Base-by-base conservation (phyloP, 2,113 vertebrate genomes). In the Felis chaus region DNA sequence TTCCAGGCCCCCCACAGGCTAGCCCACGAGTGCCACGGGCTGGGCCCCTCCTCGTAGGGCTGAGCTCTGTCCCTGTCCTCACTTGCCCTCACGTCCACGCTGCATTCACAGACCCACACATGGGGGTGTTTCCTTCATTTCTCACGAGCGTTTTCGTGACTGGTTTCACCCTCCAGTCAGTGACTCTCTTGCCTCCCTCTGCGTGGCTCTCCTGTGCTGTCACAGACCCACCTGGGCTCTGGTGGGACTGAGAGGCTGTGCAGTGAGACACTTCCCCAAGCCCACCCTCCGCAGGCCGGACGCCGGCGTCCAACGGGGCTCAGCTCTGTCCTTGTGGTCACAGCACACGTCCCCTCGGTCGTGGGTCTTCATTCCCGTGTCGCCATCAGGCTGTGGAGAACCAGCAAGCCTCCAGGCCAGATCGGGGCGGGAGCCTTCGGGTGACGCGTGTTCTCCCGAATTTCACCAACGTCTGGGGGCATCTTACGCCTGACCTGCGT, bases 381-480 rank as follows among this genome's bases (percentile, higher is more conserved):
- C 45, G 45, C 65, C 4, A 29, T 31, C 65, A 71, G 68, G 33
- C 14, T 33, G 66, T 33, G 68, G 9, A 76, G 41, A 13, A 15
- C 71, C 15, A 3, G 5, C 36, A 3, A 27, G 41, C 25, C 14
- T 16, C 73, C 73, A 15, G 13, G 25, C 25, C 41, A 45, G 25
- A 29, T 4, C 0, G 39, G 73, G 13, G 13, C 3, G 9, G 65
- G 7, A 7, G n/a, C 68, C 68, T 71, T 3, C n/a, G 4, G n/a
- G 9, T 19, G 68, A n/a, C n/a, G 3, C 8, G 0, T 73, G 53
- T 7, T 29, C 27, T 41, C 50, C 19, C 18, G 0, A 9, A 2
- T 12, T 4, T 23, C 1, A 9, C n/a, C 0, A 0, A 0, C 7
- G 3, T 39, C 4, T 0, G 0, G 68, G 16, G 11, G 2, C 74